Evolutionary conservation across 2,888 invertebrate genomes (phyloP).

Genomic region (Ischnura elegans): DNA sequence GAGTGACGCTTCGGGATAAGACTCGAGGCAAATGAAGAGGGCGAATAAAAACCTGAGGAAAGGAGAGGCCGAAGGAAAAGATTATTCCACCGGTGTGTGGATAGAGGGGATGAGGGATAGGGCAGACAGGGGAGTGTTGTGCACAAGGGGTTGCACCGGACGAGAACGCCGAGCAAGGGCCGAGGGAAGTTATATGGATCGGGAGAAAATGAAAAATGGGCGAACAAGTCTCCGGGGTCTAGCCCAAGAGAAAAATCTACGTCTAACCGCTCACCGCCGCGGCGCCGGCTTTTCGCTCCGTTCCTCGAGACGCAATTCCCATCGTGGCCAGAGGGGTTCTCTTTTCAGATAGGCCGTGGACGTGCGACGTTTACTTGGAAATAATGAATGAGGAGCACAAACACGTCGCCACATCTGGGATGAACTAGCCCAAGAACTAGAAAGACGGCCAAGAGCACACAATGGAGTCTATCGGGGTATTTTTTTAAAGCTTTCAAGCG

Average conservation of each 20-base stretch:
- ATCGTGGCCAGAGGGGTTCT: background rate
- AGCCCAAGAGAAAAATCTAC: background rate
- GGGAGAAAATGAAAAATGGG: background rate
- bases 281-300: background rate
- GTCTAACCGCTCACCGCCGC: background rate
- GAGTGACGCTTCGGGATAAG: slow-evolving; percentile 52
- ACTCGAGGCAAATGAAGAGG: background rate
- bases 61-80: slow-evolving; percentile 21
- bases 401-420: background rate
- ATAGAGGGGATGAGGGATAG: background rate
- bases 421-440: background rate
- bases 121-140: background rate
- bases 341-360: background rate
- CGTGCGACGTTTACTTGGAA: background rate
- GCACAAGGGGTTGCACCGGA: slow-evolving; percentile 21
- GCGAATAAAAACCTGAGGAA: background rate
- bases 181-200: background rate
- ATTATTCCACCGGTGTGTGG: slow-evolving; percentile 18
- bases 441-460: background rate
- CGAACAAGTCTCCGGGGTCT: background rate
- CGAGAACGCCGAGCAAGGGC: background rate
- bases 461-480: background rate
- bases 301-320: slow-evolving; percentile 14
- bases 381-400: background rate
- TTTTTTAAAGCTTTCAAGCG: background rate